A percentile compares a stretch with the other conserved stretches of the same genome.
phyloP scores from a whole-genome alignment of 2,113 vertebrate genomes.

The Lutjanus erythropterus region DNA sequence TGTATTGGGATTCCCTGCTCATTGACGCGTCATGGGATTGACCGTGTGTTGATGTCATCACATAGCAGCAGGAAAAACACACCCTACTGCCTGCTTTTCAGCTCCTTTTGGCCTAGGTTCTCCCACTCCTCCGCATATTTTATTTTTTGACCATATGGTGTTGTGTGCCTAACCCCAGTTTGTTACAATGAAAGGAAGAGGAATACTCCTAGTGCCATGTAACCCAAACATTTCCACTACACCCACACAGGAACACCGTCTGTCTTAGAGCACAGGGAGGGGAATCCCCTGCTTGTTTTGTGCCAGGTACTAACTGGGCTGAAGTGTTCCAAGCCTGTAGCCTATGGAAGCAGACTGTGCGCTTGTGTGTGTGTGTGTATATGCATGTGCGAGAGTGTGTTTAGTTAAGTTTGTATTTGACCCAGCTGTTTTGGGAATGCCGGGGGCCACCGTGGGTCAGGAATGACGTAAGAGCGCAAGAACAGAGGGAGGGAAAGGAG shows the following conservation, averaged over 20 bases:
- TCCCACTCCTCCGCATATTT: slow-evolving; percentile 22
- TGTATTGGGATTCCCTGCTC: slow-evolving; percentile 72
- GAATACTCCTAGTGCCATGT: slow-evolving; percentile 42
- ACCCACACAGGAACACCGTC: slow-evolving; percentile 55
- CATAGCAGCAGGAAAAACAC: slow-evolving; percentile 53
- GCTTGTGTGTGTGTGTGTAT: not conserved
- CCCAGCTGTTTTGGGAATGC: slow-evolving; percentile 80
- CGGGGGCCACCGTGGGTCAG: slow-evolving; percentile 65
- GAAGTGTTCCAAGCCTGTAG: slow-evolving; percentile 25
- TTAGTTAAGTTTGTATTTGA: slow-evolving; percentile 51
- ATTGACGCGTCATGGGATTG: slow-evolving; percentile 65
- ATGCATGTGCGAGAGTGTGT: not conserved
- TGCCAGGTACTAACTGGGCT: slow-evolving; percentile 61
- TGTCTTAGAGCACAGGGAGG: slow-evolving; percentile 36
- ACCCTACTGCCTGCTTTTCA: slow-evolving; percentile 20
- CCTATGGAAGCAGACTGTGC: not conserved
- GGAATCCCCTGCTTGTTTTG: slow-evolving; percentile 69
- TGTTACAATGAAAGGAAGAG: slow-evolving; percentile 70
- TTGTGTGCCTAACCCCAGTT: slow-evolving; percentile 26
- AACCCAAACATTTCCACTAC: slow-evolving; percentile 64
- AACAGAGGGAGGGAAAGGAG: slow-evolving; percentile 60
- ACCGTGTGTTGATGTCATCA: slow-evolving; percentile 63
- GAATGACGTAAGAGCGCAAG: slow-evolving; percentile 68
- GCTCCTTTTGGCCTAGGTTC: slow-evolving; percentile 10
- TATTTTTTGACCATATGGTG: slow-evolving; percentile 15